Base-by-base conservation (phyloP, 2,797 vertebrate genomes). In the Gallinago solitaria region DNA sequence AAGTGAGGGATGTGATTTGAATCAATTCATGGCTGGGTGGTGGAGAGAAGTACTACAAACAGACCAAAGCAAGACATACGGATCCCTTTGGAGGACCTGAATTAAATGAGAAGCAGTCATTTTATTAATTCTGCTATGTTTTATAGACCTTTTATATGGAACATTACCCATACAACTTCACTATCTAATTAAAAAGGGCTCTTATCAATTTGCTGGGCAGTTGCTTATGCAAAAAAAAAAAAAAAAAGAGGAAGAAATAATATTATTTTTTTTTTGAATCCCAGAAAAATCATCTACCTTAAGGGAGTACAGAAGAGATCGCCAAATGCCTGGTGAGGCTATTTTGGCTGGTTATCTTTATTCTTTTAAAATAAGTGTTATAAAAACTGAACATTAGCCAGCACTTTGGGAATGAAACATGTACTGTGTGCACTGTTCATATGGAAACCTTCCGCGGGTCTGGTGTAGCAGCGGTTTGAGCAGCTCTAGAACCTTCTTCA, bases 151-250 rank as follows among this genome's bases (percentile, higher is more conserved):
- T 97, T 95, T 91, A 87, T 94, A 96, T 77, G 92, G 70, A 69
- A 87, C 83, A 95, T 96, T 95, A 96, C 87, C 87, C 95, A 96
- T 86, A 92, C 69, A 95, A 94, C 86, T 88, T 93, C 68, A 77
- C 89, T 70, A 84, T 69, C 96, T 96, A 97, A 97, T 96, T 96
- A 97, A 97, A 97, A 97, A 79, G 69, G 80, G 61, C 76, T 94
- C 73, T 93, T 88, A 96, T 87, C 96, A 96, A 94, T 97, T 97
- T 97, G 86, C 90, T 96, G 95, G 95, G 95, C 87, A 95, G 90
- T 95, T 93, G 83, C 93, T 96, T 95, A 96, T 81, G 51, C 8
- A 63, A 47, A 87, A 83, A 39, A 19, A 41, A 71, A 63, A 61
- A 64, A 39, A 48, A 41, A 23, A 61, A 45, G 28, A 48, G 3